A percentile compares a stretch with the other conserved stretches of the same genome.
Evolutionary conservation across 2,113 vertebrate species (phyloP).

Genomic region (Rhabdomys dilectus): DNA sequence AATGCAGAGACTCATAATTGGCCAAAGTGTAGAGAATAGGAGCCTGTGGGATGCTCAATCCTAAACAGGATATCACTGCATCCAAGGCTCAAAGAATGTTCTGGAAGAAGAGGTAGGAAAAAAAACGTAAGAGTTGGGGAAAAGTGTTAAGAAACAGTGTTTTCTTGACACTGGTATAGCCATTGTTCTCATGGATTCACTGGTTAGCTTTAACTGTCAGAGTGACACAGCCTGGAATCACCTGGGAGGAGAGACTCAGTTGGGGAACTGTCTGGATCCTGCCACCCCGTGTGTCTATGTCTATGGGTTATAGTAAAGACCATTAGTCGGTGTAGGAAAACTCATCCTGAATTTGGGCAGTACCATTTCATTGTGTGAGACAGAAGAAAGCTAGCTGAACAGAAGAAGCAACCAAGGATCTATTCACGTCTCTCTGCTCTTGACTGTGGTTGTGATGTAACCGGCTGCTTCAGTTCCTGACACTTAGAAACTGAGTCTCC

Average conservation of each 20-base stretch:
- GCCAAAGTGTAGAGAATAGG: neutral
- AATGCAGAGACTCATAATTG: neutral
- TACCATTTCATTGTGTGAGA: neutral
- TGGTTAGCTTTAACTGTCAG: neutral
- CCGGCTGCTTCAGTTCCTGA: neutral
- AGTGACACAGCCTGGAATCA: neutral
- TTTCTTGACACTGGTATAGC: neutral
- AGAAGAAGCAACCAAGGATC: neutral
- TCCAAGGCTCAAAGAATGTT: neutral
- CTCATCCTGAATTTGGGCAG: neutral
- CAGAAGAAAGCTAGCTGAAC: neutral
- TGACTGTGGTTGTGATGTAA: neutral
- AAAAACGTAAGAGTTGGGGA: neutral
- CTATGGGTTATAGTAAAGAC: neutral
- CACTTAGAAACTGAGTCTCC: neutral
- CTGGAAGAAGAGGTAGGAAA: neutral
- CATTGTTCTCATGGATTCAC: neutral
- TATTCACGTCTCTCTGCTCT: neutral
- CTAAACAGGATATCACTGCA: neutral
- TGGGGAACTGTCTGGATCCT: neutral
- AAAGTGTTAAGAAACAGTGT: neutral
- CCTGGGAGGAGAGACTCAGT: neutral
- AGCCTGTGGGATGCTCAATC: neutral
- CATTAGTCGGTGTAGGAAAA: neutral
- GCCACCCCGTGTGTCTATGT: neutral